Conservation (phyloP, 2,888 invertebrate genomes). For the Fissipunctia ypsillon region DNA sequence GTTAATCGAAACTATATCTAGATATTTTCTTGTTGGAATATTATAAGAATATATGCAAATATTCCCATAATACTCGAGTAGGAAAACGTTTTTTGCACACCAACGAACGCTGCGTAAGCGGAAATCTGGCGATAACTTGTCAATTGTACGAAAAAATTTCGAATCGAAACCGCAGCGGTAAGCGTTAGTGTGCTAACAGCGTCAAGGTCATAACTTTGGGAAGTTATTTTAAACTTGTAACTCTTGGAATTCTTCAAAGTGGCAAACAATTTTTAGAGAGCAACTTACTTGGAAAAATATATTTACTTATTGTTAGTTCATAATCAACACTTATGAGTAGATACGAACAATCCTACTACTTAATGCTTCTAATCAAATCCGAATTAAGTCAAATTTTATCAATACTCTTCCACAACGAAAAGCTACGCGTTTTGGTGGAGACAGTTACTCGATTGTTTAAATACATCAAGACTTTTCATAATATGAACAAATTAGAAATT, state of each 20-base stretch:
- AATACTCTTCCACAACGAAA: background rate
- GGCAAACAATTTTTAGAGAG: background rate
- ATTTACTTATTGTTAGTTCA: too few relatives aligned
- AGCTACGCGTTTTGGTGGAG: background rate
- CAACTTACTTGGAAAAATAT: too few relatives aligned
- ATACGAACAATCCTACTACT: background rate
- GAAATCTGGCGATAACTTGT: too few relatives aligned
- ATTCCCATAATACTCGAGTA: background rate
- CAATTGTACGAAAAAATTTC: too few relatives aligned
- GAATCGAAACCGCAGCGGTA: too few relatives aligned
- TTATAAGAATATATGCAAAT: constrained; percentile 1
- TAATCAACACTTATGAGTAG: background rate
- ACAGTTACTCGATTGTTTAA: background rate
- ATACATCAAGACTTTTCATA: constrained; percentile 10
- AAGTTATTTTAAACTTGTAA: background rate
- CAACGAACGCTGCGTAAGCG: too few relatives aligned
- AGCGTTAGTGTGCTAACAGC: too few relatives aligned
- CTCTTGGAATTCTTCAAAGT: background rate
- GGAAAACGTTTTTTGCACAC: too few relatives aligned
- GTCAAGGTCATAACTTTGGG: background rate
- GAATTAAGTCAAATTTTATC: background rate
- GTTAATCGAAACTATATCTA: background rate
- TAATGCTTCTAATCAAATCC: background rate
- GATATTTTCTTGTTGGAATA: constrained; percentile 15
- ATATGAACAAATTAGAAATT: constrained; percentile 29